phyloP scores from a whole-genome alignment of 2,113 vertebrate genomes.

The Lophura nycthemera region DNA sequence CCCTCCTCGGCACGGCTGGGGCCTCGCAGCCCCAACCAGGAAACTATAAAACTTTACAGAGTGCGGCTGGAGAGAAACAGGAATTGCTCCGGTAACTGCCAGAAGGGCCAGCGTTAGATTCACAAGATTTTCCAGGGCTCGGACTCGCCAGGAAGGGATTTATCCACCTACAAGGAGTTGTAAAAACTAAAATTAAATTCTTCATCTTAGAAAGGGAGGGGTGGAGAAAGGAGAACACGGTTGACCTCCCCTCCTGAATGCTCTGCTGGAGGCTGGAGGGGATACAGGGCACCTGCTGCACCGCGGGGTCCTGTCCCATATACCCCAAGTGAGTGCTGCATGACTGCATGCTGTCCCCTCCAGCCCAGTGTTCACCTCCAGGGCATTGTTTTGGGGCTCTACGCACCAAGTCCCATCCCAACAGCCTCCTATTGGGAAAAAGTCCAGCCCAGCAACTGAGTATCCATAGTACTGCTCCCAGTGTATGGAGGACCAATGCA shows the following conservation, averaged over 20 bases:
- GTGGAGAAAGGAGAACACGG: slow-evolving; percentile 12
- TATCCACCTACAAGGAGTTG: slow-evolving; percentile 71
- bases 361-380: neutral
- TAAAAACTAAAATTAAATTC: slow-evolving; percentile 78
- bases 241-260: neutral
- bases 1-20: slow-evolving; percentile 51
- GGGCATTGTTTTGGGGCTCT: accelerated
- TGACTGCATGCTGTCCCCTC: neutral
- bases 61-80: slow-evolving; percentile 77
- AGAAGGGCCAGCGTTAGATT: slow-evolving; percentile 64
- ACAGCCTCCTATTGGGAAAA: too few species aligned
- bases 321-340: neutral
- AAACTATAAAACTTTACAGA: slow-evolving; percentile 78
- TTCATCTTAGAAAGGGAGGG: slow-evolving; percentile 54
- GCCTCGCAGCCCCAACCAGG: slow-evolving; percentile 72
- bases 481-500: too few species aligned
- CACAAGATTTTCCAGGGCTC: slow-evolving; percentile 75
- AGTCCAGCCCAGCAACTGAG: too few species aligned
- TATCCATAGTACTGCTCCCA: too few species aligned
- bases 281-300: neutral
- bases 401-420: too few species aligned
- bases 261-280: slow-evolving; percentile 12
- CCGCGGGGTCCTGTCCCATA: accelerated
- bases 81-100: slow-evolving; percentile 67
- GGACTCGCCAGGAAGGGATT: slow-evolving; percentile 72